phyloP scores from a whole-genome alignment of 1,140 invertebrate genomes.

The Hycleus cichorii region DNA sequence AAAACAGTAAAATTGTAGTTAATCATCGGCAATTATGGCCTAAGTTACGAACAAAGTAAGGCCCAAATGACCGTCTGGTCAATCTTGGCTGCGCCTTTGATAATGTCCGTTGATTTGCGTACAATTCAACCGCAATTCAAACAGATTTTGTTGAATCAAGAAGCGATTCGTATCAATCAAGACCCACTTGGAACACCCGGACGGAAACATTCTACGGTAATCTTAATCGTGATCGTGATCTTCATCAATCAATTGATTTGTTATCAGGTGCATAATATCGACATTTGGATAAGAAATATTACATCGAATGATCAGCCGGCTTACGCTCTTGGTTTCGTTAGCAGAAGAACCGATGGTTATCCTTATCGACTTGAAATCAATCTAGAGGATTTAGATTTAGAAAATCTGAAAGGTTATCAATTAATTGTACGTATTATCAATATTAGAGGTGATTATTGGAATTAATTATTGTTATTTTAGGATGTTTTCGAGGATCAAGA shows the following conservation, averaged over 20 bases:
- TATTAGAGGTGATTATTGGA: constrained; percentile 1
- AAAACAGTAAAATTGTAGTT: constrained; percentile 45
- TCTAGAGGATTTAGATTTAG: constrained; percentile 44
- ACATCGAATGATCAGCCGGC: constrained; percentile 39
- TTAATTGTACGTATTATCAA: constrained; percentile 14
- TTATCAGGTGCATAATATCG: constrained; percentile 40
- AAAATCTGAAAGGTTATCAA: constrained; percentile 29
- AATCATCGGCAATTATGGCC: constrained; percentile 79
- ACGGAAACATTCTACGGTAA: constrained; percentile 18
- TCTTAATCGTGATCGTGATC: background rate
- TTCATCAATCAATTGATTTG: background rate
- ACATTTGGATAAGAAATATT: constrained; percentile 44
- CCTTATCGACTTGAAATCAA: constrained; percentile 46
- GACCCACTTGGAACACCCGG: constrained; percentile 56
- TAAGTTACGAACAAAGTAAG: constrained; percentile 74
- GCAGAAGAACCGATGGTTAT: constrained; percentile 49
- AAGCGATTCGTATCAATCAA: constrained; percentile 74
- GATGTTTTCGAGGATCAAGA: constrained; percentile 18
- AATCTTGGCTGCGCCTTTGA: constrained; percentile 75
- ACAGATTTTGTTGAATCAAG: constrained; percentile 67
- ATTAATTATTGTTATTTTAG: constrained; percentile 17
- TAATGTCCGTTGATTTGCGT: constrained; percentile 84
- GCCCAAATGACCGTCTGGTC: constrained; percentile 89
- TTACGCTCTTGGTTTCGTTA: constrained; percentile 50
- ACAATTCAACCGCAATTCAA: constrained; percentile 63